These are phyloP conservation scores for Rhopalosiphum nymphaeae DNA, from an alignment of 2,888 invertebrate genomes.

Conservation along the genomic window DNA sequence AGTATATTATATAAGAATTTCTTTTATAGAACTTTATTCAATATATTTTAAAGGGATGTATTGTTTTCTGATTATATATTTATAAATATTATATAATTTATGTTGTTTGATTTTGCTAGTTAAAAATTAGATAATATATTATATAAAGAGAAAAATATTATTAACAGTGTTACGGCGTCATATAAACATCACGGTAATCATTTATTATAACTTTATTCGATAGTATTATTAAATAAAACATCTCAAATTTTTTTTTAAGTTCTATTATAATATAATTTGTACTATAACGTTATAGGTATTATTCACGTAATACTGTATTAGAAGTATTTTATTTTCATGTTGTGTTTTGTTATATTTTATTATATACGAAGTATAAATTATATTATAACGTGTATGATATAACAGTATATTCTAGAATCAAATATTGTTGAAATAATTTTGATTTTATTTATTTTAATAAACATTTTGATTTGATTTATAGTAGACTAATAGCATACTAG, in stretches of 20 bases:
- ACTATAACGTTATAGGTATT: neutral
- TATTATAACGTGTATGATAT: neutral
- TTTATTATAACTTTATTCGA: neutral
- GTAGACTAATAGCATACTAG: neutral
- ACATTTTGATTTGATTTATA: neutral
- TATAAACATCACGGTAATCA: neutral
- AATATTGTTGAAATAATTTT: neutral
- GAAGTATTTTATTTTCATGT: neutral
- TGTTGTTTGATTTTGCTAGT: neutral
- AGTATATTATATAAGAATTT: neutral
- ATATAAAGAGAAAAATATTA: neutral
- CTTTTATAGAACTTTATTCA: neutral
- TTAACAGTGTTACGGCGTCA: neutral
- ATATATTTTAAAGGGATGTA: neutral
- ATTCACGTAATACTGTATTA: neutral
- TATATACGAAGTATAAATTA: neutral
- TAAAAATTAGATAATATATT: neutral
- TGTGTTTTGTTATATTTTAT: neutral
- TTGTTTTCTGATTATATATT: neutral
- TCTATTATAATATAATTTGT: neutral
- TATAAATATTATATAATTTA: neutral
- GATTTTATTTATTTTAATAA: neutral
- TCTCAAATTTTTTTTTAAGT: neutral
- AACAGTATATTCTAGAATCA: neutral
- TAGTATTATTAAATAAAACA: slow-evolving; percentile 10